Conservation (phyloP, 2,113 vertebrate genomes). For the Eudorcas thomsonii region DNA sequence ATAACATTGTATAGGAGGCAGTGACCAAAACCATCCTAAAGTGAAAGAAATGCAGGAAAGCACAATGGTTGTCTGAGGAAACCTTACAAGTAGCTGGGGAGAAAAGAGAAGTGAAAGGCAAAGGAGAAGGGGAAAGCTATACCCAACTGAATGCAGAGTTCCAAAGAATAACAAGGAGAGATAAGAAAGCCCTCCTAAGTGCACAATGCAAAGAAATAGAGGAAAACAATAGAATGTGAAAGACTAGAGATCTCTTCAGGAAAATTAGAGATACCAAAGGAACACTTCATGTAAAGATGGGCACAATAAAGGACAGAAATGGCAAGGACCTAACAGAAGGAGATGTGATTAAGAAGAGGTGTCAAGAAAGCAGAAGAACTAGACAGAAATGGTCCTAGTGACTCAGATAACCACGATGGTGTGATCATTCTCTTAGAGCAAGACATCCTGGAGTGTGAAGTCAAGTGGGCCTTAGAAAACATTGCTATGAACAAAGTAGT, state of each 20-base stretch:
- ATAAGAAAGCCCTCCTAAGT: not conserved
- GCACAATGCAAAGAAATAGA: not conserved
- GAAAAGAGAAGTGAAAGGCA: too few species aligned
- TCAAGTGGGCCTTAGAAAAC: not conserved
- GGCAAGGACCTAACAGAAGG: not conserved
- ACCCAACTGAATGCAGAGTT: too few species aligned
- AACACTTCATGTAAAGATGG: not conserved
- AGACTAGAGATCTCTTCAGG: not conserved
- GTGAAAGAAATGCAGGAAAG: too few species aligned
- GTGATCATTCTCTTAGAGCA: not conserved
- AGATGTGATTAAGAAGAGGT: not conserved
- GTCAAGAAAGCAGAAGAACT: not conserved
- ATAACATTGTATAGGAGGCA: too few species aligned
- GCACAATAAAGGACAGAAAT: not conserved
- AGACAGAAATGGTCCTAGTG: not conserved
- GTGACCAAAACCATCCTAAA: too few species aligned
- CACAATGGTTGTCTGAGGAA: too few species aligned
- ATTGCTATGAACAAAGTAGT: not conserved
- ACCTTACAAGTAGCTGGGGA: too few species aligned
- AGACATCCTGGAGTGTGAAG: not conserved
- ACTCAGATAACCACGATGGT: not conserved
- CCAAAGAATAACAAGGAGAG: too few species aligned
- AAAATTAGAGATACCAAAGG: not conserved
- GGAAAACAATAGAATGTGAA: not conserved
- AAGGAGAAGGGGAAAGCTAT: too few species aligned